Percentiles rank a stretch among this genome's conserved stretches.
These are phyloP conservation scores for Xanthorhoe designata DNA, from an alignment of 2,888 invertebrate species.

Conservation along the genomic window DNA sequence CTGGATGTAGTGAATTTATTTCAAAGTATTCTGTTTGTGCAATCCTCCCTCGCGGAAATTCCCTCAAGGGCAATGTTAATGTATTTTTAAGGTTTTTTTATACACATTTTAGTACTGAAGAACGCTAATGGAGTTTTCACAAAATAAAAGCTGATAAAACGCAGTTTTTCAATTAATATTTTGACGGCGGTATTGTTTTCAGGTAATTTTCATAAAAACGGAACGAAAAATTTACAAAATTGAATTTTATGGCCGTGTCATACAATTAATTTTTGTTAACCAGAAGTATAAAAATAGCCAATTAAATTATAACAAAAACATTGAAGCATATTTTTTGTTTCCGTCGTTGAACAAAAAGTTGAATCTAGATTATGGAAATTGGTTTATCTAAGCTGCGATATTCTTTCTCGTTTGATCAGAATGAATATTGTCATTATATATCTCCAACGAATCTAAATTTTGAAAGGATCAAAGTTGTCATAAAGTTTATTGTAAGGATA, in stretches of 20 bases:
- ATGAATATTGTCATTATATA: slow-evolving; percentile 31
- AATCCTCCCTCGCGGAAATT: slow-evolving; percentile 25
- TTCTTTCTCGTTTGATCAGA: slow-evolving; percentile 2
- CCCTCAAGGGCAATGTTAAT: slow-evolving; percentile 37
- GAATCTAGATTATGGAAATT: not conserved
- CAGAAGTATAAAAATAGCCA: not conserved
- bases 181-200: slow-evolving; percentile 19
- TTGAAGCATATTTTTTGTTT: no score
- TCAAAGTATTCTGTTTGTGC: slow-evolving; percentile 29
- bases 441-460: slow-evolving; percentile 49
- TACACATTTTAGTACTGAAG: slow-evolving; percentile 25
- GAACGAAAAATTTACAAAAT: not conserved
- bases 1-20: slow-evolving; percentile 39
- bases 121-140: slow-evolving; percentile 39
- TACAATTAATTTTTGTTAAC: not conserved
- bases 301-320: not conserved
- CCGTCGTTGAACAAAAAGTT: not conserved
- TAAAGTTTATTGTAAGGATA: slow-evolving; percentile 65
- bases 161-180: slow-evolving; percentile 33
- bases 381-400: not conserved
- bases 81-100: slow-evolving; percentile 39
- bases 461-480: slow-evolving; percentile 66
- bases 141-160: slow-evolving; percentile 33
- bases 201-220: slow-evolving; percentile 15
- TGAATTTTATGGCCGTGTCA: slow-evolving; percentile 6